Evolutionary conservation across 2,797 vertebrate species (phyloP).

Genomic region (Hafferia zeledoni): DNA sequence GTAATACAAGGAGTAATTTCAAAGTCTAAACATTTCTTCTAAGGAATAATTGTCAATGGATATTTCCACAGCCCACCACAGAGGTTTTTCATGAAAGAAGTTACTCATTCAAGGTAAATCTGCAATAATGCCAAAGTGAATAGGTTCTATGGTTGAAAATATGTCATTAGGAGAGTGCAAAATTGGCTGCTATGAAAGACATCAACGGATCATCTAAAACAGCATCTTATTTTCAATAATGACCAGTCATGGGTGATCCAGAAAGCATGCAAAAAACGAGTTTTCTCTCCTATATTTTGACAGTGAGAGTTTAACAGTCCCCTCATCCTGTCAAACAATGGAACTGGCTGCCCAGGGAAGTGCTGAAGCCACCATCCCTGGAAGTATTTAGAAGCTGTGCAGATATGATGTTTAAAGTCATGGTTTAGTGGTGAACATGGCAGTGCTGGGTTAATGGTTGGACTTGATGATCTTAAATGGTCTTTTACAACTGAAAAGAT

Average conservation of each 20-base stretch:
- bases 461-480: not conserved
- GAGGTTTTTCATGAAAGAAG: not conserved
- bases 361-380: not conserved
- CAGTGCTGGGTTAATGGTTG: not conserved
- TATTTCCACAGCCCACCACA: not conserved
- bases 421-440: not conserved
- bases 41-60: constrained; percentile 20
- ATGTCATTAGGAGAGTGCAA: not conserved
- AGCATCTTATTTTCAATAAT: not conserved
- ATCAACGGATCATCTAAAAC: not conserved
- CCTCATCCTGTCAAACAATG: not conserved
- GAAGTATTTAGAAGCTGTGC: not conserved
- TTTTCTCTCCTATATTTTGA: not conserved
- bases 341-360: not conserved
- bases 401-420: not conserved
- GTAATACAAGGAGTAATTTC: constrained; percentile 38
- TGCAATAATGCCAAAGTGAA: not conserved
- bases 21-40: constrained; percentile 53
- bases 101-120: not conserved
- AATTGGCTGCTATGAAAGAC: not conserved
- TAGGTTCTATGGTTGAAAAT: not conserved
- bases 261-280: not conserved
- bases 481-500: not conserved
- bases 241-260: not conserved
- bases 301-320: not conserved